Base-by-base conservation (phyloP, 2,888 invertebrate species). In the Drosophila meridionalis region DNA sequence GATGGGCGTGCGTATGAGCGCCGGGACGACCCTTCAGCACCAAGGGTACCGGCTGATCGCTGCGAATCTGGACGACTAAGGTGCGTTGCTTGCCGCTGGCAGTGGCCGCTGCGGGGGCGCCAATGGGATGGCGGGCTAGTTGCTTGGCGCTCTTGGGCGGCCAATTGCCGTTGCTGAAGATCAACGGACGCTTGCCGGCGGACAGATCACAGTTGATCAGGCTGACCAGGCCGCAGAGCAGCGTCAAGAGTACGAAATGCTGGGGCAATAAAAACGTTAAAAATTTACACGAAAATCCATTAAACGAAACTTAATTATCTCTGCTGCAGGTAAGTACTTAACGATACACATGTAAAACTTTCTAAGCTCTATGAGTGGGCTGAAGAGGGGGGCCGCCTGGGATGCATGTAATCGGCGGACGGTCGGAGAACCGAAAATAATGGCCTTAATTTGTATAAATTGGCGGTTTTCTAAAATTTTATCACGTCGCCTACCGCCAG, bases 41-140 rank as follows among this genome's bases (percentile, higher is more conserved):
- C 56, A 93, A 72, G 0, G 92, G 93, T 4, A 91, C 92, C 2
- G 91, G 91, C 68, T 92, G 90, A 74, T 93, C 92, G 63, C 93
- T 93, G 30, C 93, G 92, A 45, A 93, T 93, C 79, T 93, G 93
- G 1, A 93, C 89, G 3, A 93, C 92, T 28, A 93, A 57, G 0
- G 92, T 92, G 47, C 92, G 89, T 56, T 91, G 91, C 42, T 92
- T 91, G 11, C 76, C 89, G 4, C 48, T 20, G 28, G 34, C 7
- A 3, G 58, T 53, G 4, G 69, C 56, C 14, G 60, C 66, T 5
- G 43, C 58, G n/a, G 58, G 43, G 5, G 36, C 38, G 12, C 68
- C 86, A 3, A 77, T 7, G 2, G 48, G 32, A 12, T 11, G 73
- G 11, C 80, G 90, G 0, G 68, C 62, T 40, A 87, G 34, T 48